Conservation (phyloP, 2,888 invertebrate species). For the Cheilosia urbana region DNA sequence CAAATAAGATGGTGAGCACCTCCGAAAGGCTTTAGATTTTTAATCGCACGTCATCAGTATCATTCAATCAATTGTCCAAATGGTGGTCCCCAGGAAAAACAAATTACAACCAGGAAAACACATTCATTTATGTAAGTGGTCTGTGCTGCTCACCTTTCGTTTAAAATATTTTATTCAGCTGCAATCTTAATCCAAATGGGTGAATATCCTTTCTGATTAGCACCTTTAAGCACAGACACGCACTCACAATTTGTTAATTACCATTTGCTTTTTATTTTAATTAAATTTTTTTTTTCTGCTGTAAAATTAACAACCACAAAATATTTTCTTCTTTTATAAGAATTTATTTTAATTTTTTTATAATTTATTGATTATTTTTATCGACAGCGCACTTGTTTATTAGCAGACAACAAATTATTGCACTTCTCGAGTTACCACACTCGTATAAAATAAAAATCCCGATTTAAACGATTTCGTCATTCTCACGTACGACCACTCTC, state of each 20-base stretch:
- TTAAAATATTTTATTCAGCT: conserved; percentile 11
- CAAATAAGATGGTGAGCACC: no score
- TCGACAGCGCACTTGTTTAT: conserved; percentile 19
- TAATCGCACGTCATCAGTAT: no score
- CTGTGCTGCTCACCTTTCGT: conserved; percentile 16
- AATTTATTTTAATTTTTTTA: neutral
- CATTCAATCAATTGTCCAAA: neutral
- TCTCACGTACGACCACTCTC: conserved; percentile 29
- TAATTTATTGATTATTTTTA: conserved; percentile 17
- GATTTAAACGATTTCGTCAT: conserved; percentile 17
- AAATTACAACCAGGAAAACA: neutral
- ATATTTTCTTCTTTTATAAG: neutral
- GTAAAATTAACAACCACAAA: conserved; percentile 20
- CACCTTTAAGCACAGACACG: conserved; percentile 14
- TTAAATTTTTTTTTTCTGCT: neutral
- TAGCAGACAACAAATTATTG: conserved; percentile 23
- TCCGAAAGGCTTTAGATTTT: neutral
- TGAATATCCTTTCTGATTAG: conserved; percentile 56
- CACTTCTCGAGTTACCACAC: conserved; percentile 38
- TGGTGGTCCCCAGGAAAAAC: neutral
- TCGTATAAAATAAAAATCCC: conserved; percentile 17
- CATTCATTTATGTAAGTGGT: neutral
- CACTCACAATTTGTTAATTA: conserved; percentile 13
- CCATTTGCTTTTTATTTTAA: conserved; percentile 1
- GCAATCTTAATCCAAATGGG: conserved; percentile 53